A percentile compares a stretch with the other conserved stretches of the same genome.
Evolutionary conservation across 2,888 invertebrate species (phyloP).

Genomic region (Paralinhomoeus sp.): DNA sequence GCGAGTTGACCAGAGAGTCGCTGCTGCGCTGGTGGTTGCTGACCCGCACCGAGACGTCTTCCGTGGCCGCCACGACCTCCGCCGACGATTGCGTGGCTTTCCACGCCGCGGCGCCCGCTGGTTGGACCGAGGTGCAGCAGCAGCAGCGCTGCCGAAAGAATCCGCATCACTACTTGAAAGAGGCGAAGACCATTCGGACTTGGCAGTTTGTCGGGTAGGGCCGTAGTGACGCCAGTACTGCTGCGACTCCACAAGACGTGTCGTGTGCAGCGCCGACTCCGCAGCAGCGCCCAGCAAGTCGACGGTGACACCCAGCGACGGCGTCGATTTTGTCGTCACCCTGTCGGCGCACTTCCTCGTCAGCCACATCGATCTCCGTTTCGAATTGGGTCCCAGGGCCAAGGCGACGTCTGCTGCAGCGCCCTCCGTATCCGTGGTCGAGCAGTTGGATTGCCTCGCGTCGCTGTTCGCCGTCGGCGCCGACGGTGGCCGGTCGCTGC

Average conservation of each 20-base stretch:
- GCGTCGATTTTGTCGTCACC: neutral
- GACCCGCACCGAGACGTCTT: neutral
- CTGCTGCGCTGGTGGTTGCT: neutral
- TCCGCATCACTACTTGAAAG: slow-evolving; percentile 50
- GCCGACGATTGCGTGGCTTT: neutral
- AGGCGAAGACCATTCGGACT: slow-evolving; percentile 28
- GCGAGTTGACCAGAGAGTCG: neutral
- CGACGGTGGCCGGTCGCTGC: slow-evolving; percentile 56
- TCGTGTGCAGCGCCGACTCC: too few species aligned
- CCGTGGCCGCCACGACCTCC: neutral
- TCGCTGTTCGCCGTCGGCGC: too few species aligned
- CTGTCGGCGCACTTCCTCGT: neutral
- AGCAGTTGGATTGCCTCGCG: slow-evolving; percentile 43
- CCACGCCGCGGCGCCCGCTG: slow-evolving; percentile 38
- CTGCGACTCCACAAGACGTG: too few species aligned
- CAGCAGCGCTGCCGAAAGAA: slow-evolving; percentile 67
- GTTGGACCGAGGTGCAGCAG: slow-evolving; percentile 76
- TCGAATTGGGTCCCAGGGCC: neutral
- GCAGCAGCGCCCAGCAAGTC: neutral
- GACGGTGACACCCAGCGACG: too few species aligned
- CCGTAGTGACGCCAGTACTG: too few species aligned
- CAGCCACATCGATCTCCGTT: neutral
- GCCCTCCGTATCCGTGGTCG: slow-evolving; percentile 20
- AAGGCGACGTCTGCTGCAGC: neutral
- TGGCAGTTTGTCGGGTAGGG: slow-evolving; percentile 4